Conservation (phyloP, 2,888 invertebrate species). For the Luperina testacea region DNA sequence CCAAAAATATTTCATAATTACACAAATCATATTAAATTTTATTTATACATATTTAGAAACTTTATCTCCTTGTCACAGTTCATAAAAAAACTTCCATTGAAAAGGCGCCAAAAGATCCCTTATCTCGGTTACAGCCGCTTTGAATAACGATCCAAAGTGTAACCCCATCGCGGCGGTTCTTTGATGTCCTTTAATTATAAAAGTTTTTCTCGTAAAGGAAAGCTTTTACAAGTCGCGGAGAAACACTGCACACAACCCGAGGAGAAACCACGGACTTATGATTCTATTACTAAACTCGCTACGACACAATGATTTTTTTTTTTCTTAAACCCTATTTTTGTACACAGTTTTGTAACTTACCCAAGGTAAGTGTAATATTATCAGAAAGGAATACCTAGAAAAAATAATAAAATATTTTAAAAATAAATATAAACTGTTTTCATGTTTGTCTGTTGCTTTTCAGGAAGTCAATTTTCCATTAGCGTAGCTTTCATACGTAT, state of each 20-base stretch:
- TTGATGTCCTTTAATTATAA: constrained; percentile 90
- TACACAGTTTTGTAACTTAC: neutral
- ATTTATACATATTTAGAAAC: constrained; percentile 61
- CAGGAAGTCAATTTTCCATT: constrained; percentile 23
- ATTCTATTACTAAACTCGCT: constrained; percentile 61
- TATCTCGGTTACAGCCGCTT: constrained; percentile 87
- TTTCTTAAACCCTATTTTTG: constrained; percentile 6
- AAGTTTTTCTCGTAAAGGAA: constrained; percentile 86
- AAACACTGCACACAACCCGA: constrained; percentile 70
- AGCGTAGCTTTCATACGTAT: constrained; percentile 17
- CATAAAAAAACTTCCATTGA: constrained; percentile 85
- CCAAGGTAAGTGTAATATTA: neutral
- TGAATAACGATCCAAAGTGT: constrained; percentile 88
- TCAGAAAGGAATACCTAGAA: neutral
- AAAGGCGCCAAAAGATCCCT: constrained; percentile 85
- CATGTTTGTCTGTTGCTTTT: neutral
- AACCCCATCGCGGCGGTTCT: constrained; percentile 87
- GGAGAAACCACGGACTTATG: constrained; percentile 67
- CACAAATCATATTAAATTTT: constrained; percentile 8
- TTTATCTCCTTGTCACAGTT: constrained; percentile 81
- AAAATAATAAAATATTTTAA: neutral
- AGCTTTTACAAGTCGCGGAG: constrained; percentile 77
- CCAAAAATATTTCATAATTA: constrained; percentile 1
- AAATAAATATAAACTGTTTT: constrained; percentile 9
- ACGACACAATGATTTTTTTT: constrained; percentile 26